phyloP scores from a whole-genome alignment of 2,797 vertebrate genomes.

The Austrolebias charrua region DNA sequence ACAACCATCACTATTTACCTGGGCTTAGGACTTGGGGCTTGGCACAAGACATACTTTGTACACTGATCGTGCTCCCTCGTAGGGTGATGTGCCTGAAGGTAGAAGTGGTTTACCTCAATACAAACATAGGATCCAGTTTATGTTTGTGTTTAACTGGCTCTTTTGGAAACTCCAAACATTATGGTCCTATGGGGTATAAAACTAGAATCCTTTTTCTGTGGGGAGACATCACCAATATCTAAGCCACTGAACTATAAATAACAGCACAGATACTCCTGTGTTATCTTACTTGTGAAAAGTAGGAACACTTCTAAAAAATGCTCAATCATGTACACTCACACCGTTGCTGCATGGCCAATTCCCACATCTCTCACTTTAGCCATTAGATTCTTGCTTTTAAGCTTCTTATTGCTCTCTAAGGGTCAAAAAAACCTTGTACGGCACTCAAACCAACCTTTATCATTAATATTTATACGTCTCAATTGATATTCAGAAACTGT shows the following conservation, averaged over 20 bases:
- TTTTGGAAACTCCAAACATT: neutral
- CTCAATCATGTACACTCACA: slow-evolving; percentile 6
- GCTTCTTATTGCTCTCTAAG: slow-evolving; percentile 15
- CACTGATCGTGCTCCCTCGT: neutral
- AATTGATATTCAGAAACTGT: slow-evolving; percentile 32
- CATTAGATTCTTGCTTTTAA: slow-evolving; percentile 11
- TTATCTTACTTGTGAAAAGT: slow-evolving; percentile 19
- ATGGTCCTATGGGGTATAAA: neutral
- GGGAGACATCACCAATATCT: neutral
- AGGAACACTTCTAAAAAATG: neutral
- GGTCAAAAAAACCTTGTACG: slow-evolving; percentile 25
- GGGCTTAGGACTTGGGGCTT: too few species aligned
- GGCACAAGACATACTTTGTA: too few species aligned
- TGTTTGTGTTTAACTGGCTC: neutral
- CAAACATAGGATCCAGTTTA: neutral
- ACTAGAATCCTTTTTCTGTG: neutral
- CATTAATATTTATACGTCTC: slow-evolving; percentile 44
- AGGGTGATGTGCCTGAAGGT: too few species aligned
- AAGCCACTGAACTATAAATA: neutral
- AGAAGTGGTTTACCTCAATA: neutral
- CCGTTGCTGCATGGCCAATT: slow-evolving; percentile 7
- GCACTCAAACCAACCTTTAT: slow-evolving; percentile 22
- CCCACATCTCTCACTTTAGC: slow-evolving; percentile 22
- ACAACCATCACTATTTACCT: too few species aligned
- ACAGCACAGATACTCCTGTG: neutral